Evolutionary conservation across 2,797 vertebrate species (phyloP), one percentile per base, ranked within the genome.

Genomic region (Molossus alvarezi): DNA sequence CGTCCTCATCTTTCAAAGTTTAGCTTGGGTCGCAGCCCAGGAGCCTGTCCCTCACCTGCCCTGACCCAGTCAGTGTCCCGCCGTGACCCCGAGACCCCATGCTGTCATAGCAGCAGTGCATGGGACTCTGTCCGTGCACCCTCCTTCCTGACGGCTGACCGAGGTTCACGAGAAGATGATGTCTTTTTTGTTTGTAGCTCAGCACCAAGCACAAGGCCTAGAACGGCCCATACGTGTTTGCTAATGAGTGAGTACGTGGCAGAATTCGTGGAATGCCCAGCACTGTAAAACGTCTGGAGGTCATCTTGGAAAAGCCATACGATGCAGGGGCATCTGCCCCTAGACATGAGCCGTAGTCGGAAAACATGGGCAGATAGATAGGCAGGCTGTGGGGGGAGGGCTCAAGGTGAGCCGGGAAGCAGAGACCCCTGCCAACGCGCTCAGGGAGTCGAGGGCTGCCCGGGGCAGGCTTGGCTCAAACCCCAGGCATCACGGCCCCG

Each of bases 1-100:
- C 76, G 7, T 71, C 51, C 14, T 86, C 33, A 67, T 12, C 89
- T 93, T 73, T 69, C 60, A 62, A 91, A 90, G 21, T 72, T 57
- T 71, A 65, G 55, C 65, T 60, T 9, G 18, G 48, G 4, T 51
- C 71, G 6, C 69, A 37, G 29, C 21, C 13, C n/a, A 55, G 33
- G 79, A 93, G 75, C 57, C 60, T 51, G 20, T 21, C 45, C 51
- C 57, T 77, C 55, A 1, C 58, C 20, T 13, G 6, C 21, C 2
- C 33, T 64, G 48, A 33, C 9, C 33, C 5, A 5, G 10, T 27
- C 55, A 18, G 18, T 57, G n/a, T 23, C 41, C 45, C 41, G 9
- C 2, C 2, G 1, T 33, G 65, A 1, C 23, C 23, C 41, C 15
- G 1, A 20, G 65, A 1, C 23, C 23, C 41, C 15, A 3, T 5